Base-by-base conservation (phyloP, 2,113 vertebrate genomes). In the Atractosteus spatula region DNA sequence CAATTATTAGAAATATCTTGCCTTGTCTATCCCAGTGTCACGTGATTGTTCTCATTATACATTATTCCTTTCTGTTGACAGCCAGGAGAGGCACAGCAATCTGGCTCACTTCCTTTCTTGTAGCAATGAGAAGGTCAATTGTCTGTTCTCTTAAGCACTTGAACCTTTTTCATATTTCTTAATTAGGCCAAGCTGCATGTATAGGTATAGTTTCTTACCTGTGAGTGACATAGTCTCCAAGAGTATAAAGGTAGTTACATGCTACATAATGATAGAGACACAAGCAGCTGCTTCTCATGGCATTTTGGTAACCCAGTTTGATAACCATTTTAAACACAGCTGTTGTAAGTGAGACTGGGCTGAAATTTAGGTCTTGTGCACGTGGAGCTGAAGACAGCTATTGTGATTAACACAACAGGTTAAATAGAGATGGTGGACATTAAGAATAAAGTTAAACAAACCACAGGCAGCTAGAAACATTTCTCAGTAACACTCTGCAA, bases 141-240 rank as follows among this genome's bases (percentile, higher is more conserved):
- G 82, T 84, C 80, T 85, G 84, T 81, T 88, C 82, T 81, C 87
- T 81, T 83, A 78, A 86, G 78, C 83, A 83, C 82, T 83, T 84
- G 82, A 87, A 89, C 88, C 87, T 85, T 85, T 86, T 86, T 79
- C 83, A 83, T 82, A 90, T 89, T 88, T 86, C 90, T 91, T 90
- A 92, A 93, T 92, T 91, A 92, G 87, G 85, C 78, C 76, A 82
- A 83, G 78, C 76, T 74, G 56, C 74, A 82, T 87, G 81, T 85
- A 80, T 81, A 79, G 81, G 78, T 74, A 78, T 74, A 79, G 71
- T 71, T 44, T 70, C 80, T 79, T 71, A 75, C 79, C 68, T 65
- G 74, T 68, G 54, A 57, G 54, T 42, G 43, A 43, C 79, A 80
- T 69, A 66, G 61, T 67, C 72, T 64, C 8, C 41, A 4, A 12